Conservation (phyloP, 2,113 vertebrate genomes). For the Saccopteryx leptura region DNA sequence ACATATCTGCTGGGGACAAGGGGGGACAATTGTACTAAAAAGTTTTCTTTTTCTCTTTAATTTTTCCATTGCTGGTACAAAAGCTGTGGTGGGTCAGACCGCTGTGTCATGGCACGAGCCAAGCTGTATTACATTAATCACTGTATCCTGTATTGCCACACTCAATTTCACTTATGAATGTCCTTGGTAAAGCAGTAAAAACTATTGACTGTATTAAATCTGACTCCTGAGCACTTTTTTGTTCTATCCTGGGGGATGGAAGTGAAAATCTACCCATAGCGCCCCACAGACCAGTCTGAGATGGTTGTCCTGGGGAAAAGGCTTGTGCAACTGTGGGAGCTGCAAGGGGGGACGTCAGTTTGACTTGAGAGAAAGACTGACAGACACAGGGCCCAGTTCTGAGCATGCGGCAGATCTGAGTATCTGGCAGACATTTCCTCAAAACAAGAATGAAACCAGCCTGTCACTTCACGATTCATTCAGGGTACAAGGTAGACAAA, state of each 20-base stretch:
- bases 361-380: conserved; percentile 22
- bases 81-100: neutral
- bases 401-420: neutral
- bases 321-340: neutral
- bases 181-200: neutral
- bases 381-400: neutral
- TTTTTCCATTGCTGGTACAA: neutral
- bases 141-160: accelerated
- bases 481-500: conserved; percentile 35
- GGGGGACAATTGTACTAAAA: neutral
- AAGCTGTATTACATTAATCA: neutral
- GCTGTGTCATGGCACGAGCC: neutral
- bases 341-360: neutral
- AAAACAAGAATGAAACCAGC: conserved; percentile 22
- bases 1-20: too few relatives aligned
- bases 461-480: conserved; percentile 29
- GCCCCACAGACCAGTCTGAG: neutral
- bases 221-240: neutral
- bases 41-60: neutral
- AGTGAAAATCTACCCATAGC: too few relatives aligned
- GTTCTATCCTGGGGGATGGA: neutral
- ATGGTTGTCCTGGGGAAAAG: neutral
- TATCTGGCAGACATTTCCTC: conserved; percentile 10
- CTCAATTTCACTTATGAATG: neutral
- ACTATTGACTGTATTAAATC: neutral